Evolutionary conservation across 2,888 invertebrate species (phyloP).

Genomic region (Microchrysa polita): DNA sequence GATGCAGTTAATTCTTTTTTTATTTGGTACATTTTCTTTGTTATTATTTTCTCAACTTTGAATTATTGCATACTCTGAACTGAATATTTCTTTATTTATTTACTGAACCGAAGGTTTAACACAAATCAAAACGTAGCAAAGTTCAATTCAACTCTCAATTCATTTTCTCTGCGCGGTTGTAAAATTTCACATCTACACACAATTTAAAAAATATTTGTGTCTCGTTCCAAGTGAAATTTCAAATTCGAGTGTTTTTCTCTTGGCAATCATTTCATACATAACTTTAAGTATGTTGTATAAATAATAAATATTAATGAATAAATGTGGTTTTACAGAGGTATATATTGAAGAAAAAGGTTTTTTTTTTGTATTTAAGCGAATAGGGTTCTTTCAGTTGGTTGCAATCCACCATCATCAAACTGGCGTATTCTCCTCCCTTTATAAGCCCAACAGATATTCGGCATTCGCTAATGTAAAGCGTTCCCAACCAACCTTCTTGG

Average conservation of each 20-base stretch:
- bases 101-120: too few species aligned
- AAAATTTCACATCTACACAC: conserved; percentile 2
- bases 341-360: background rate
- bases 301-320: too few species aligned
- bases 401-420: too few species aligned
- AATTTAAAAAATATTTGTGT: too few species aligned
- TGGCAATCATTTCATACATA: background rate
- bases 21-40: background rate
- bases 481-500: too few species aligned
- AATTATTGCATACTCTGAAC: conserved; percentile 9
- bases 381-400: too few species aligned
- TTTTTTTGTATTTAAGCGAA: too few species aligned
- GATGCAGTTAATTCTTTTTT: too few species aligned
- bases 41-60: background rate
- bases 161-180: conserved; percentile 19
- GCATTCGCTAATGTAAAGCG: too few species aligned
- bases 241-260: background rate
- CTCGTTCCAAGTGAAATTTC: too few species aligned
- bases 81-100: background rate
- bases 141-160: conserved; percentile 18
- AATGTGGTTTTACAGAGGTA: conserved; percentile 30
- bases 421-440: too few species aligned
- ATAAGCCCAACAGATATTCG: too few species aligned
- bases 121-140: background rate
- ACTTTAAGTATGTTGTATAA: conserved; percentile 31